Base-by-base conservation (phyloP, 2,797 vertebrate species). In the Pampus argenteus region DNA sequence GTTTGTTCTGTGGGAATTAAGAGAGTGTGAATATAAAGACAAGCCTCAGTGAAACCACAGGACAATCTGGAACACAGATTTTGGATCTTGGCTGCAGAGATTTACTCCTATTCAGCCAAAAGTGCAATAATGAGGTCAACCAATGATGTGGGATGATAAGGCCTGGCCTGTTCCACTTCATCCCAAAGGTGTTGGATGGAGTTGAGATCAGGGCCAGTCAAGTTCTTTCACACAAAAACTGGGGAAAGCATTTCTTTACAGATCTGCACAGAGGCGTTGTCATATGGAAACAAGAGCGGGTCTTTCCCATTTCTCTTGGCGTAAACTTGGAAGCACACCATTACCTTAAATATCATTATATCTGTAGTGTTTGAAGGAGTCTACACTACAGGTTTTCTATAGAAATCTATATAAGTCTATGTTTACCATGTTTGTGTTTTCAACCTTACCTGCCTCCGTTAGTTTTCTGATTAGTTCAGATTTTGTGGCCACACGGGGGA, bases 1-100 rank as follows among this genome's bases (percentile, higher is more conserved):
- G 23, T 61, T 66, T 36, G 2, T 40, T 58, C 9, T 40, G 58
- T 58, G 38, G 28, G 17, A 67, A 28, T 50, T 28, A 18, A 17
- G 9, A 49, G 6, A n/a, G 18, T 59, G 28, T 29, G 18, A 59
- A 47, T 29, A 42, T 13, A 58, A 45, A 20, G 36, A 15, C 28
- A 40, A 42, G 15, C 22, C 11, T 42, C 31, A 40, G 10, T 42
- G 25, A 62, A 38, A 56, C 23, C 18, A 40, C 26, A 45, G 38
- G 25, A 42, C 38, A 17, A n/a, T 38, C 17, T 1, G 10, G 14
- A 23, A 34, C 55, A 34, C 13, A 8, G 40, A 20, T 55, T 64
- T 65, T 72, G 13, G 0, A 65, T 9, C 9, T n/a, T 14, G 29
- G 17, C 18, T 38, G 22, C 47, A 40, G 23, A 15, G 29, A 42